Evolutionary conservation across 2,797 vertebrate species (phyloP), one percentile per base, ranked within the genome.

Genomic region (Cryptoblepharus egeriae): DNA sequence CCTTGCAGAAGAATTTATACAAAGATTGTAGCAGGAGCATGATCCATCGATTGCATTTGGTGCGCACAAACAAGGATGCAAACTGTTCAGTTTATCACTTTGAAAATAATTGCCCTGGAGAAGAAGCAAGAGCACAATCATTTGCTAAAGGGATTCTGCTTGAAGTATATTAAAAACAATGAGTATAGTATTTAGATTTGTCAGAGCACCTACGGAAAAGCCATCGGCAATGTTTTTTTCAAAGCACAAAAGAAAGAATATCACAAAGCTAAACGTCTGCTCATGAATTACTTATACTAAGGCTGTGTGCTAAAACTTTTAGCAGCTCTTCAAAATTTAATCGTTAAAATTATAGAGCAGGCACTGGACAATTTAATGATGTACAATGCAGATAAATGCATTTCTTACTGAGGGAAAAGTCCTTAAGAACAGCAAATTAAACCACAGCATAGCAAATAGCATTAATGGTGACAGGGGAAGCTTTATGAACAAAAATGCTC

Each of bases 371-470:
- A 91, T 87, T 89, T 91, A 83, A 61, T 82, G 35, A 61, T 63
- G 28, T 60, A 76, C 67, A 73, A 64, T 16, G 70, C 0, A 70
- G 80, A 88, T 60, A 87, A 77, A 89, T 67, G 49, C 77, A 75
- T 87, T 91, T 91, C 73, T 80, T 84, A 52, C 0, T 69, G 67
- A 22, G 52, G 30, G 11, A 90, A 87, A 83, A 91, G 60, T 61
- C 88, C 67, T 85, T 90, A 89, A 90, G 55, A 90, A 91, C 88
- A 91, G 84, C 77, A 92, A 93, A 93, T 92, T 39, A 93, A 93
- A 82, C 87, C 86, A 91, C 91, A 85, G 64, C 30, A 0, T 74
- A 64, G 81, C 86, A 95, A 92, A 78, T 74, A 86, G 77, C 89
- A 92, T 92, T 92, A 92, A 85, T 42, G 30, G 90, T 92, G 83